These are phyloP conservation scores for Rhopalosiphum padi DNA, from an alignment of 1,140 invertebrate genomes.

Conservation along the genomic window DNA sequence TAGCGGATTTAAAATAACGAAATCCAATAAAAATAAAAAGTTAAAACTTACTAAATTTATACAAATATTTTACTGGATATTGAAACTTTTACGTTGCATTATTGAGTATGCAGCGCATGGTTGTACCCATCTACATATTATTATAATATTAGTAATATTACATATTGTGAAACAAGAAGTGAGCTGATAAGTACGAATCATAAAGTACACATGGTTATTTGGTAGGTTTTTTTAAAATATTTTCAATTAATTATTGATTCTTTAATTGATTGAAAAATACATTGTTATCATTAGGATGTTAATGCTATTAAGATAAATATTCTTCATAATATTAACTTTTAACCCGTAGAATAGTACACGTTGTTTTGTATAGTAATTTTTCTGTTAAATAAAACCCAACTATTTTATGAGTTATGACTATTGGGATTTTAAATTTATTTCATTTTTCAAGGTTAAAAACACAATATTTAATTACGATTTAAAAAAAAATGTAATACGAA, in stretches of 20 bases:
- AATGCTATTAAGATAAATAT: constrained; percentile 34
- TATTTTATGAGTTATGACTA: neutral
- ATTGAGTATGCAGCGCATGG: neutral
- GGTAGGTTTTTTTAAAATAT: neutral
- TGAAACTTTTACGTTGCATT: neutral
- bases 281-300: neutral
- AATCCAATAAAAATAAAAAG: neutral
- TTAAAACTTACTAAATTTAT: neutral
- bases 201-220: neutral
- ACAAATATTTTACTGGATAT: neutral
- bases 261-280: constrained; percentile 37
- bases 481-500: neutral
- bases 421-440: neutral
- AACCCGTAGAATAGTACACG: neutral
- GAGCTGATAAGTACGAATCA: neutral
- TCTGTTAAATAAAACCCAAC: neutral
- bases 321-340: constrained; percentile 14
- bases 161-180: neutral
- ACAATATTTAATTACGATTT: neutral
- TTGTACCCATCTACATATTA: neutral
- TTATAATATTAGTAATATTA: neutral
- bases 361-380: neutral
- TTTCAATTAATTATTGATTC: neutral
- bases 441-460: neutral
- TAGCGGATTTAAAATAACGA: neutral